phyloP scores from a whole-genome alignment of 2,113 vertebrate species.

The Eonycteris spelaea region DNA sequence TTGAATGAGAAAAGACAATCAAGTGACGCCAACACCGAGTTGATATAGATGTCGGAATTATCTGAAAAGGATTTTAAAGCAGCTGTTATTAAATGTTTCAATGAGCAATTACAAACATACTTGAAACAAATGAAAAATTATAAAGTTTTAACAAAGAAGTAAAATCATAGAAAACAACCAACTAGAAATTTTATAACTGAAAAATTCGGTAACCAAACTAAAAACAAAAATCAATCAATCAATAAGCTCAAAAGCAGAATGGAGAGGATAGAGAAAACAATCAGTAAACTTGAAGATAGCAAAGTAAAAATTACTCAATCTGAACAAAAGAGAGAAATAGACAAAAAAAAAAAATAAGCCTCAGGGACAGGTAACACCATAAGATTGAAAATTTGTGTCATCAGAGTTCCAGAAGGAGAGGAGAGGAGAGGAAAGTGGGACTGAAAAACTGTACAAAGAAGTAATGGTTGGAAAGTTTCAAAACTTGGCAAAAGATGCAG shows the following conservation, averaged over 20 bases:
- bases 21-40: background rate
- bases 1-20: background rate
- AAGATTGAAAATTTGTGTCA: background rate
- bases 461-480: background rate
- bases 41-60: background rate
- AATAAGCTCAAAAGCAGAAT: background rate
- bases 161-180: background rate
- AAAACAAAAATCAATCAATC: background rate
- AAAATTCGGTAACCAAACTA: constrained; percentile 9
- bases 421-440: background rate
- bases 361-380: background rate
- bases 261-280: background rate
- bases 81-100: background rate
- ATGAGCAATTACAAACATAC: background rate
- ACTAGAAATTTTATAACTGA: background rate
- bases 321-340: background rate
- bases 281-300: background rate
- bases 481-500: background rate
- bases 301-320: background rate
- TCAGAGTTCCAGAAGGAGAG: background rate
- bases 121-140: background rate
- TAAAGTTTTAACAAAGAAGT: background rate
- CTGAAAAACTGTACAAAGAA: background rate
- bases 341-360: background rate
- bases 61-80: background rate